Evolutionary conservation across 1,140 invertebrate species (phyloP).

Genomic region (Periplaneta americana): DNA sequence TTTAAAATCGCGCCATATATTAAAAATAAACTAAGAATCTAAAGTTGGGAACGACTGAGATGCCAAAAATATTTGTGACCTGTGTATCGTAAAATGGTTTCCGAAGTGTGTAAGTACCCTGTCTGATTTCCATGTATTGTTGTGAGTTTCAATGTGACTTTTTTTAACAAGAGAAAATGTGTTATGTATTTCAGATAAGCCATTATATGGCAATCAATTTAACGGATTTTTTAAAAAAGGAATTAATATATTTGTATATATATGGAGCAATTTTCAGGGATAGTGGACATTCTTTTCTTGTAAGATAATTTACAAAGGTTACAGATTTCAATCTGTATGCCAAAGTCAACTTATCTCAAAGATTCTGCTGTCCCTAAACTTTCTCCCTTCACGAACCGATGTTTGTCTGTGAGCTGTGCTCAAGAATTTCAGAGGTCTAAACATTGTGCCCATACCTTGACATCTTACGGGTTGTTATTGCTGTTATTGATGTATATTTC

Average conservation of each 20-base stretch:
- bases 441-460: not conserved
- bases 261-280: not conserved
- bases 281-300: no score
- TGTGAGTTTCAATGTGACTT: not conserved
- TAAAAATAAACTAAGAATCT: not conserved
- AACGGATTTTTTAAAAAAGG: not conserved
- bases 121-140: not conserved
- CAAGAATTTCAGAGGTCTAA: not conserved
- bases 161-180: no score
- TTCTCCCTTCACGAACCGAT: not conserved
- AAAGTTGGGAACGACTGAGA: not conserved
- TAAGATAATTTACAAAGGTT: no score
- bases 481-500: not conserved
- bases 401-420: not conserved
- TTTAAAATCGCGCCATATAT: no score
- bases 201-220: no score
- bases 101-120: not conserved
- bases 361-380: not conserved
- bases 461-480: not conserved
- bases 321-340: not conserved
- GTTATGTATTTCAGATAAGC: no score
- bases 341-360: not conserved
- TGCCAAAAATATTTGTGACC: not conserved
- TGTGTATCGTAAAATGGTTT: not conserved
- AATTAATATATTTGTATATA: not conserved